These are phyloP conservation scores for Pseudochirops cupreus DNA, from an alignment of 2,797 vertebrate species.

Conservation along the genomic window DNA sequence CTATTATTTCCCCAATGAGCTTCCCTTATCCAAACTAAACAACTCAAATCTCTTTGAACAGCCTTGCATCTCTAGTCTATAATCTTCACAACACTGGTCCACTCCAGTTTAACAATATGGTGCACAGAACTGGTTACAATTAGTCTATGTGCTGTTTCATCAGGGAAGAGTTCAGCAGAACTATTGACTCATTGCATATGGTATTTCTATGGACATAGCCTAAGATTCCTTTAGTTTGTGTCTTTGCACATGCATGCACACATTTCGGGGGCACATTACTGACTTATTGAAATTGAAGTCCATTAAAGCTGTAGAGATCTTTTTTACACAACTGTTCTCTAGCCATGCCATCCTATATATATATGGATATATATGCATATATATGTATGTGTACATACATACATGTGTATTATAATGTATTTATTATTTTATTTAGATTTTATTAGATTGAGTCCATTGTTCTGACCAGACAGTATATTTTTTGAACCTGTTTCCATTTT, in stretches of 20 bases:
- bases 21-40: background rate
- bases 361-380: too few species aligned
- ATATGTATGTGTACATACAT: too few species aligned
- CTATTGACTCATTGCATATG: background rate
- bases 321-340: background rate
- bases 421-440: background rate
- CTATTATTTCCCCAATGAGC: background rate
- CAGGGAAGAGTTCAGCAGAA: background rate
- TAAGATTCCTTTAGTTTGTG: background rate
- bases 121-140: background rate
- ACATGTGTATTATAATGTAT: too few species aligned
- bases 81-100: background rate
- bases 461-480: background rate
- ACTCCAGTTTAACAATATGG: background rate
- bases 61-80: background rate
- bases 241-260: background rate
- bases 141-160: background rate
- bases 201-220: background rate
- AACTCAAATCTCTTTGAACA: background rate
- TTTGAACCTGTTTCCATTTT: background rate
- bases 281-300: background rate
- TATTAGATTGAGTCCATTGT: background rate
- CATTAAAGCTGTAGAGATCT: background rate
- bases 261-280: background rate
- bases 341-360: too few species aligned